A percentile compares a stretch with the other conserved stretches of the same genome.
phyloP scores from a whole-genome alignment of 37 sponge, comb jelly and placozoan species.

The Cliona cf. orientalis region DNA sequence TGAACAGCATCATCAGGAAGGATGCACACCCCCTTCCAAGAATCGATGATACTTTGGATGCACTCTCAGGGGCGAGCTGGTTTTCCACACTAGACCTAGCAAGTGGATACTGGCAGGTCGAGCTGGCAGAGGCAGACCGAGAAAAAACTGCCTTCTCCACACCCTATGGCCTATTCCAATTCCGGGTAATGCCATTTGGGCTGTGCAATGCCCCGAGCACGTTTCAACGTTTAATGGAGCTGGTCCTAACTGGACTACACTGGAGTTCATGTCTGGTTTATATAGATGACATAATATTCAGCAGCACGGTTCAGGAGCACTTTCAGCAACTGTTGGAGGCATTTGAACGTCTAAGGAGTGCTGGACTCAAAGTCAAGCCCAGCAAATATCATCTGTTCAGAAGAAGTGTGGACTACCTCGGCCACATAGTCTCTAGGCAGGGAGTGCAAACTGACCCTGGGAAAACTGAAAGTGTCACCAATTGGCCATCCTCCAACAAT shows the following conservation, averaged over 20 bases:
- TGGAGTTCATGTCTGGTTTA: slow-evolving; percentile 14
- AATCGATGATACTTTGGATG: slow-evolving; percentile 9
- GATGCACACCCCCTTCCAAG: slow-evolving; percentile 5
- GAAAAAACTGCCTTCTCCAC: slow-evolving; percentile 21
- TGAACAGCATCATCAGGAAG: too few species aligned
- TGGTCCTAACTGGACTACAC: not conserved
- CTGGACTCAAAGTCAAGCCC: slow-evolving; percentile 31
- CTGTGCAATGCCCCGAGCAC: not conserved
- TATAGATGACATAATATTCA: slow-evolving; percentile 58
- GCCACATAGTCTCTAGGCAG: not conserved
- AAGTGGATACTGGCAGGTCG: slow-evolving; percentile 8
- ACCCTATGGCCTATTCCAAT: not conserved
- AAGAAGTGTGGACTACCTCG: slow-evolving; percentile 19
- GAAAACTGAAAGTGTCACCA: slow-evolving; percentile 19
- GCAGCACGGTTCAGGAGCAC: slow-evolving; percentile 25
- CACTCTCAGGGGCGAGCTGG: not conserved
- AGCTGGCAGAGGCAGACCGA: not conserved
- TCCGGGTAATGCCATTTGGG: not conserved
- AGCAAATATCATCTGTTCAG: too few species aligned
- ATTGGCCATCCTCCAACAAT: slow-evolving; percentile 12
- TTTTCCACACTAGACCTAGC: slow-evolving; percentile 5
- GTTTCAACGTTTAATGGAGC: slow-evolving; percentile 1
- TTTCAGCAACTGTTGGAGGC: not conserved
- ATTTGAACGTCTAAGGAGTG: slow-evolving; percentile 1
- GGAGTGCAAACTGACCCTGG: slow-evolving; percentile 26